Evolutionary conservation across 2,113 vertebrate genomes (phyloP).

Genomic region (Pluvialis apricaria): DNA sequence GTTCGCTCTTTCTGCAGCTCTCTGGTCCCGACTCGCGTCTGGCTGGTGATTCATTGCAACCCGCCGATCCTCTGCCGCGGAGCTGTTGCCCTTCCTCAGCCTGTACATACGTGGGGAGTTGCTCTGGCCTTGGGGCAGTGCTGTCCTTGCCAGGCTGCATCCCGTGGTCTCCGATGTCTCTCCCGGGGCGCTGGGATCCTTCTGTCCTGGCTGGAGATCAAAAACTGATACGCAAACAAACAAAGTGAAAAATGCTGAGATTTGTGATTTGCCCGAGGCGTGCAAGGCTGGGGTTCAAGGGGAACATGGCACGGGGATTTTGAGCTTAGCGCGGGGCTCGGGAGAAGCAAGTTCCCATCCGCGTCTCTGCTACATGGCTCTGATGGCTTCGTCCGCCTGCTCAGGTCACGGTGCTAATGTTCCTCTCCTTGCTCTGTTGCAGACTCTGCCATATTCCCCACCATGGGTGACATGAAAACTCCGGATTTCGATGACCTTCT

Average conservation of each 20-base stretch:
- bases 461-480: constrained; percentile 98
- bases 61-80: fast-evolving
- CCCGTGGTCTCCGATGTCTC: fast-evolving
- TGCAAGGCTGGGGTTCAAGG: fast-evolving
- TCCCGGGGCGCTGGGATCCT: neutral
- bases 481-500: constrained; percentile 97
- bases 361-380: neutral
- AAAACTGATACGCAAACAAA: fast-evolving
- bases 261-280: fast-evolving
- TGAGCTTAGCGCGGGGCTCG: neutral
- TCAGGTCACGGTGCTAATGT: fast-evolving
- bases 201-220: neutral
- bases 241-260: fast-evolving
- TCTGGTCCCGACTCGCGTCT: fast-evolving
- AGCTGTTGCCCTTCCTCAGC: neutral
- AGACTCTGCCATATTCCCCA: neutral
- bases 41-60: neutral
- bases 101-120: fast-evolving
- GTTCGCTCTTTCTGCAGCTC: neutral
- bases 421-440: neutral
- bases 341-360: neutral
- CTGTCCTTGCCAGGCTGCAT: neutral
- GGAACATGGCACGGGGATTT: fast-evolving
- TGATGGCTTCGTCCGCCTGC: fast-evolving
- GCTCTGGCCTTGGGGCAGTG: neutral